Percentiles rank a stretch among this genome's conserved stretches.
phyloP scores from a whole-genome alignment of 2,888 invertebrate species.

The Leucania comma region DNA sequence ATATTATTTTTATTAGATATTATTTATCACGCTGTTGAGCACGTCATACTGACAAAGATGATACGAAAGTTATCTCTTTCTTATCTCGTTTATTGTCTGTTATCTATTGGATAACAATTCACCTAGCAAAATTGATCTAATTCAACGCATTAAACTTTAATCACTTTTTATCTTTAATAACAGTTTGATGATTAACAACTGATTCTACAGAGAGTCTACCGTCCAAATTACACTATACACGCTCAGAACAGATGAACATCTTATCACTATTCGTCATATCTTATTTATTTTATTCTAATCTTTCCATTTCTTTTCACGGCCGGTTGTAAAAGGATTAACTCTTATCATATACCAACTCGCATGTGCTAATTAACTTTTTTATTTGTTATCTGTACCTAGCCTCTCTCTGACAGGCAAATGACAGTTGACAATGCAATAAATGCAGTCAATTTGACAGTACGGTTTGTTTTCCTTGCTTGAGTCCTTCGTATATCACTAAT shows the following conservation, averaged over 20 bases:
- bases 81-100: not conserved
- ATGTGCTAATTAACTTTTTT: not conserved
- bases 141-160: not conserved
- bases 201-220: not conserved
- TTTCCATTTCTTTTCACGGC: not conserved
- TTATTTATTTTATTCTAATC: not conserved
- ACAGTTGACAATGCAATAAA: not conserved
- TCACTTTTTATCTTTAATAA: constrained; percentile 1
- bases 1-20: no score
- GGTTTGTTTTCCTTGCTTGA: constrained; percentile 16
- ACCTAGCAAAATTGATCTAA: not conserved
- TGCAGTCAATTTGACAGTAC: constrained; percentile 18
- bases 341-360: no score
- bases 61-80: not conserved
- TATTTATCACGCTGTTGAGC: no score
- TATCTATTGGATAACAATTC: constrained; percentile 1
- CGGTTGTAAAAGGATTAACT: no score
- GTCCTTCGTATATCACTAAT: not conserved
- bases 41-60: no score
- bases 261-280: not conserved
- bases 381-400: not conserved
- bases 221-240: not conserved
- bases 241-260: no score
- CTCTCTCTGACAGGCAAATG: not conserved
- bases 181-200: not conserved